Conservation (phyloP, 2,888 invertebrate species). For the Doris montereyensis region DNA sequence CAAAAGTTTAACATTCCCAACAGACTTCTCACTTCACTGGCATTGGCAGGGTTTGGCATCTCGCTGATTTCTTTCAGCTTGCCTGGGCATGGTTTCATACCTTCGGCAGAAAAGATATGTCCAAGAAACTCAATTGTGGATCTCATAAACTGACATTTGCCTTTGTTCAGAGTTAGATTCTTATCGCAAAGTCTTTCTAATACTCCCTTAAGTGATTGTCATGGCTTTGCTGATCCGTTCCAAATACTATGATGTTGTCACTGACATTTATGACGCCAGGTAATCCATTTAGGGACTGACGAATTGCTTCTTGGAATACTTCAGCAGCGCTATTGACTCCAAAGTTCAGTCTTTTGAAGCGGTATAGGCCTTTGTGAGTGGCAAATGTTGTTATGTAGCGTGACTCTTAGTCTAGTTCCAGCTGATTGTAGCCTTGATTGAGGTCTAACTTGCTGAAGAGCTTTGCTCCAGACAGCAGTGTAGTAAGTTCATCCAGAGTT, state of each 20-base stretch:
- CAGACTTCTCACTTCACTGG: not conserved
- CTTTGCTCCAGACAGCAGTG: constrained; percentile 48
- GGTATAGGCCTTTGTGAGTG: not conserved
- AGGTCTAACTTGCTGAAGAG: constrained; percentile 50
- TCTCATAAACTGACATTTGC: not conserved
- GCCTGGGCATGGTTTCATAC: not conserved
- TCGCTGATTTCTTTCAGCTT: not conserved
- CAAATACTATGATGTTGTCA: not conserved
- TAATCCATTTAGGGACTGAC: not conserved
- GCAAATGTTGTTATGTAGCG: constrained; percentile 42
- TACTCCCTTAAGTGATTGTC: not conserved
- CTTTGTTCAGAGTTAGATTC: not conserved
- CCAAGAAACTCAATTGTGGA: not conserved
- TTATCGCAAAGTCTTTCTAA: not conserved
- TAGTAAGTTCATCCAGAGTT: constrained; percentile 49
- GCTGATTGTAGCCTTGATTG: constrained; percentile 50
- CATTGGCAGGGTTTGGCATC: not conserved
- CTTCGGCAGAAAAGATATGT: not conserved
- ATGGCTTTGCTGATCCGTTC: not conserved
- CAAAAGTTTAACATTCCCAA: not conserved
- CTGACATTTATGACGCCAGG: not conserved
- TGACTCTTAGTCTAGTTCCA: constrained; percentile 46
- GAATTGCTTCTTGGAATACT: constrained; percentile 44
- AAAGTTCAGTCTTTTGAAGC: not conserved
- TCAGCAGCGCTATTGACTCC: constrained; percentile 40